These are phyloP conservation scores for Scaptomyza montana DNA, from an alignment of 1,140 invertebrate genomes.

Conservation along the genomic window DNA sequence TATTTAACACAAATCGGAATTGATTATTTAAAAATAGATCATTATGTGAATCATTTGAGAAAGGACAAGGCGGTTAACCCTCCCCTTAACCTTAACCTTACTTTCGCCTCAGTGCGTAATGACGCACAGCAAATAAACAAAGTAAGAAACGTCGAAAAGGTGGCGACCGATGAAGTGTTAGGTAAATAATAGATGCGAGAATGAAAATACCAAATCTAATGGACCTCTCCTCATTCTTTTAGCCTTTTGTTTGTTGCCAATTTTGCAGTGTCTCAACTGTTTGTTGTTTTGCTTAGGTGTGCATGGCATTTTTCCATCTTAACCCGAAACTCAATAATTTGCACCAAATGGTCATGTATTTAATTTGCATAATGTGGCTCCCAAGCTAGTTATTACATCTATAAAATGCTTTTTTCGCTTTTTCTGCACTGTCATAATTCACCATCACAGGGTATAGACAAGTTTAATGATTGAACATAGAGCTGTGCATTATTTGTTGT, in stretches of 20 bases:
- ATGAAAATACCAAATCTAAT: slow-evolving; percentile 4
- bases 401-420: no score
- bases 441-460: background rate
- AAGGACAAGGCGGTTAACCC: background rate
- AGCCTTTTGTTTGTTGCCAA: slow-evolving; percentile 14
- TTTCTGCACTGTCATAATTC: background rate
- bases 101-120: slow-evolving; percentile 26
- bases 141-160: background rate
- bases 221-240: background rate
- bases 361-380: no score
- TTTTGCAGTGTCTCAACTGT: background rate
- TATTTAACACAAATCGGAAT: slow-evolving; percentile 28
- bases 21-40: slow-evolving; percentile 45
- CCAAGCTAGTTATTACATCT: no score
- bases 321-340: no score
- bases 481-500: background rate
- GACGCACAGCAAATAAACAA: slow-evolving; percentile 17
- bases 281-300: background rate
- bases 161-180: slow-evolving; percentile 36
- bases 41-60: slow-evolving; percentile 22
- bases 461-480: background rate
- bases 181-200: slow-evolving; percentile 40
- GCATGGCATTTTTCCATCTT: no score
- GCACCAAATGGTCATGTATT: no score
- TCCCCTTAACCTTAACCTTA: background rate